A percentile compares a stretch with the other conserved stretches of the same genome.
These are phyloP conservation scores for Euplagia quadripunctaria DNA, from an alignment of 2,888 invertebrate species.

Conservation along the genomic window DNA sequence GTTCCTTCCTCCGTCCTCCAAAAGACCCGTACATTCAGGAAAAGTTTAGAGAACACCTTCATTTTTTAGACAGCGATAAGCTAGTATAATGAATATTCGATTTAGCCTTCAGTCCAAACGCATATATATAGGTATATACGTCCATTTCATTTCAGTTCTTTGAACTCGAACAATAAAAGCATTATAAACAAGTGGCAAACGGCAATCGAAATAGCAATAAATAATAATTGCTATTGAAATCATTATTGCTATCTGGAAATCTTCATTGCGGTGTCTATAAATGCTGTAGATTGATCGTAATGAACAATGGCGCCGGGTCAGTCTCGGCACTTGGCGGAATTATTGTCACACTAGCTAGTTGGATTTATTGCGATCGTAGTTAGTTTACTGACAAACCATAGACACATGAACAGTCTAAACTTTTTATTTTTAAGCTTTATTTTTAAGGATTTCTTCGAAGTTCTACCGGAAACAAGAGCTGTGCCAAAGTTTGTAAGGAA, in stretches of 20 bases:
- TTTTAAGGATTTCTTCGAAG: too few relatives aligned
- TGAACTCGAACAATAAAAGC: slow-evolving; percentile 21
- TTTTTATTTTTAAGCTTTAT: neutral
- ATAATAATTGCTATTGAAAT: slow-evolving; percentile 52
- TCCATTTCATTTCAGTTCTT: slow-evolving; percentile 1
- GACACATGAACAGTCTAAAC: too few relatives aligned
- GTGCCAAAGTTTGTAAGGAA: too few relatives aligned
- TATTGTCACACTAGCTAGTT: slow-evolving; percentile 25
- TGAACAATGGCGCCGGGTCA: slow-evolving; percentile 45
- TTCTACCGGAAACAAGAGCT: too few relatives aligned
- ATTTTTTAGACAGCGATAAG: too few relatives aligned
- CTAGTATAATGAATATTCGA: slow-evolving; percentile 1
- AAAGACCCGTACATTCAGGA: too few relatives aligned
- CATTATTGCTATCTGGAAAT: slow-evolving; percentile 48
- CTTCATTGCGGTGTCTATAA: slow-evolving; percentile 49
- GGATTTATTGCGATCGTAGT: slow-evolving; percentile 22
- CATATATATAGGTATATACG: neutral
- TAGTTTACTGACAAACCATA: too few relatives aligned
- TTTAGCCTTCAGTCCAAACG: neutral
- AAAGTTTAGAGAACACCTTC: too few relatives aligned
- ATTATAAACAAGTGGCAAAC: slow-evolving; percentile 30
- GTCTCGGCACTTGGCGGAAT: slow-evolving; percentile 25
- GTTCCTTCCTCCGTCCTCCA: too few relatives aligned
- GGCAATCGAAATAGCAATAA: slow-evolving; percentile 47
- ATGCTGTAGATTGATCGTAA: slow-evolving; percentile 50